Evolutionary conservation across 35 echinoderm and acorn worm genomes (phyloP), one percentile per base, ranked within the genome.

Genomic region (Stichopus chloronotus): DNA sequence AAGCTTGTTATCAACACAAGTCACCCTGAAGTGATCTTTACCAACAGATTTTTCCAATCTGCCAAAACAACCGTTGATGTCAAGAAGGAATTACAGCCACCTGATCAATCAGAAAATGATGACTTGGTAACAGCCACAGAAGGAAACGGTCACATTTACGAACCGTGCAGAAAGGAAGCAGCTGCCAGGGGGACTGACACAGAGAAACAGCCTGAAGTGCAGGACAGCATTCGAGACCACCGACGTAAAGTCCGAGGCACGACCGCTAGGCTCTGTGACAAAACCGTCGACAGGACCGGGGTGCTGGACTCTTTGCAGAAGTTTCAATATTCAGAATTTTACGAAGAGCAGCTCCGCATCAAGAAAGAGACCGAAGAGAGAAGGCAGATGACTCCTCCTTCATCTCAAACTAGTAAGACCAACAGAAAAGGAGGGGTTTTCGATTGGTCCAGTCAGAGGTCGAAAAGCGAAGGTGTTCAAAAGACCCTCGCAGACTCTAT

Each of bases 231-330:
- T 21, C 57, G 87, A 72, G n/a, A 89, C 52, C 87, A 89, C n/a
- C 87, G 71, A 61, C 87, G 87, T 30, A 89, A 89, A 72, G 87
- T 89, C 57, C 87, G 87, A 5, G 87, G 59, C 8, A 59, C 87
- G 14, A 89, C 87, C 4, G 87, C 59, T 12, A 58, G 87, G 7
- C 52, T 89, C 57, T 89, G 87, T 59, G 87, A 89, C 61, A 89
- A 72, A 63, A 89, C 10, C 5, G 52, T 89, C 8, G 87, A 89
- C 60, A 89, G 87, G 87, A 89, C 87, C 1, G 52, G 21, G 8
- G 87, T 89, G 10, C 25, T 89, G 25, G 87, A 89, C 25, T 89
- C 87, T 6, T 7, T 89, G 21, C 87, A 89, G 60, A 65, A 89
- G 65, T 89, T 89, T 72, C 58, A 61, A 52, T 61, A 89, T 89